A percentile compares a stretch with the other conserved stretches of the same genome.
Conservation (phyloP, 2,113 vertebrate genomes). For the Pedetes capensis region DNA sequence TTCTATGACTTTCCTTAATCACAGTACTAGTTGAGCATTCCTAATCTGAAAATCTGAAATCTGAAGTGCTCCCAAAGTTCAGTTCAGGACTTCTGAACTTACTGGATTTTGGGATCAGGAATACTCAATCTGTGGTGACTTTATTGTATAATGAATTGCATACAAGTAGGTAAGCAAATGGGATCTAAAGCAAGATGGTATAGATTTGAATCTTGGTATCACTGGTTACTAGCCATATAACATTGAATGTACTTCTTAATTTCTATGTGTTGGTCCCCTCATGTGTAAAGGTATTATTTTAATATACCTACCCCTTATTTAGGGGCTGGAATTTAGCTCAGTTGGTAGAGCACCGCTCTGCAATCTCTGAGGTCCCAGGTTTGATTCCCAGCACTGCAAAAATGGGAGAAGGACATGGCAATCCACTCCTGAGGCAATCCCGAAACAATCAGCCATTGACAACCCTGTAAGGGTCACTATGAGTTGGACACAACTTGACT, state of each 20-base stretch:
- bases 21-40: neutral
- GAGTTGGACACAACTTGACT: too few relatives aligned
- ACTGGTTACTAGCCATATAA: neutral
- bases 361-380: too few relatives aligned
- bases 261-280: neutral
- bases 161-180: neutral
- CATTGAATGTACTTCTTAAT: neutral
- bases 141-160: neutral
- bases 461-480: too few relatives aligned
- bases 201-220: neutral
- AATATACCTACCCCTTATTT: neutral
- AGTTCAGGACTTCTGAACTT: neutral
- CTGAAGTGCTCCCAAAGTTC: neutral
- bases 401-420: too few relatives aligned
- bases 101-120: neutral
- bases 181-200: neutral
- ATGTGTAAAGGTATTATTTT: neutral
- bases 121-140: neutral
- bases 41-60: neutral
- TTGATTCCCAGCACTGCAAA: too few relatives aligned
- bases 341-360: too few relatives aligned
- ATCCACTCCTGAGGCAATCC: too few relatives aligned
- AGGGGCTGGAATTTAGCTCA: too few relatives aligned
- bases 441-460: too few relatives aligned
- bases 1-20: neutral